These are phyloP conservation scores for Lycaena phlaeas DNA, from an alignment of 2,888 invertebrate species.

Conservation along the genomic window DNA sequence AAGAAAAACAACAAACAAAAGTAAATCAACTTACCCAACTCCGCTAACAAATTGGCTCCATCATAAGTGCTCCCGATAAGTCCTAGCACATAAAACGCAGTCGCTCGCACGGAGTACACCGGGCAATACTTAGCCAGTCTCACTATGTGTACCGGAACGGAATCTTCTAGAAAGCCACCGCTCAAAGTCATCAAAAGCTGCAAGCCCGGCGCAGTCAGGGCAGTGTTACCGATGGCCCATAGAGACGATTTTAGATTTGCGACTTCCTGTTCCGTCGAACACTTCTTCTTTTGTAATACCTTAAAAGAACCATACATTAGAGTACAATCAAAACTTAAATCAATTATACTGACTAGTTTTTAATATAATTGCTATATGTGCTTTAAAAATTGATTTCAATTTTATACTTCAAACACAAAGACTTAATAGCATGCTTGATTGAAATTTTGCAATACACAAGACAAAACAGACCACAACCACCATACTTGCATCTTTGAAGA, in stretches of 20 bases:
- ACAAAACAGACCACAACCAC: too few relatives aligned
- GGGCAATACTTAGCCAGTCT: constrained; percentile 84
- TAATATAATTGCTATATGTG: too few relatives aligned
- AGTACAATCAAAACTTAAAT: too few relatives aligned
- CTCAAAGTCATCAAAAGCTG: constrained; percentile 77
- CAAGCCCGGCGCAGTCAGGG: constrained; percentile 83
- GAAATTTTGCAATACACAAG: too few relatives aligned
- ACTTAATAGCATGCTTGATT: too few relatives aligned
- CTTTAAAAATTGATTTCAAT: too few relatives aligned
- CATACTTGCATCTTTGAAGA: too few relatives aligned
- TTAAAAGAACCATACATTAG: constrained; percentile 18
- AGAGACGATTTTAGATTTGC: constrained; percentile 88
- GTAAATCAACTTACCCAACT: constrained; percentile 76
- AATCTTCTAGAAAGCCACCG: constrained; percentile 48
- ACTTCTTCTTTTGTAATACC: constrained; percentile 65
- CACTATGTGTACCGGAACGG: constrained; percentile 61
- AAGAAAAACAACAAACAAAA: too few relatives aligned
- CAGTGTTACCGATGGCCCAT: constrained; percentile 91
- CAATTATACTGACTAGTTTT: too few relatives aligned
- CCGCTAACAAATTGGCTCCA: constrained; percentile 85
- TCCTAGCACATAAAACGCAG: constrained; percentile 90
- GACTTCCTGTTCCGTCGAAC: constrained; percentile 78
- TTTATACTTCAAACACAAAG: too few relatives aligned
- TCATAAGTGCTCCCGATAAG: constrained; percentile 87
- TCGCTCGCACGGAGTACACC: constrained; percentile 91